A percentile compares a stretch with the other conserved stretches of the same genome.
These are phyloP conservation scores for Chamaea fasciata DNA, from an alignment of 2,113 vertebrate genomes.

Conservation along the genomic window DNA sequence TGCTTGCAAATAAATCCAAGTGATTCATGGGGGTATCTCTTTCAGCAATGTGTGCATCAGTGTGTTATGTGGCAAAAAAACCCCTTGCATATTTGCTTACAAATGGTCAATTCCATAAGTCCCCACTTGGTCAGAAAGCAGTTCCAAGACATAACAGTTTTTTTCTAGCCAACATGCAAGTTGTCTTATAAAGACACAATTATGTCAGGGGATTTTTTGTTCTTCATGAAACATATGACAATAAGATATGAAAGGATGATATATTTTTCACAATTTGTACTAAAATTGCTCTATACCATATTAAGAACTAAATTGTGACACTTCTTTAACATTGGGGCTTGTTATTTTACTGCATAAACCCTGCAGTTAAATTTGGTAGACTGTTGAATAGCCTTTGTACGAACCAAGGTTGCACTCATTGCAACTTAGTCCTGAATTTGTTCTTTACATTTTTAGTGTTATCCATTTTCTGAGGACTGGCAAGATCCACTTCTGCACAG, in stretches of 20 bases:
- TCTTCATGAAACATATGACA: neutral
- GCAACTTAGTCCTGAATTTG: neutral
- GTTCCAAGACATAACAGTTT: neutral
- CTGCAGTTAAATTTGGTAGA: neutral
- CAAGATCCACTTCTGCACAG: neutral
- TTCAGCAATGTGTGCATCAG: neutral
- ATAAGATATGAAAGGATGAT: neutral
- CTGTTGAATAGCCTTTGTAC: neutral
- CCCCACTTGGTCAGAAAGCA: neutral
- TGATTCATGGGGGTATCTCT: neutral
- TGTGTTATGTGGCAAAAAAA: neutral
- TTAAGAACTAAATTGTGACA: neutral
- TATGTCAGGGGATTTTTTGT: neutral
- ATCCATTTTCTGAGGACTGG: neutral
- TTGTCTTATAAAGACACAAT: neutral
- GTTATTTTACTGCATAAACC: neutral
- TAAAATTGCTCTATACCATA: neutral
- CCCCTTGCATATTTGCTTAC: neutral
- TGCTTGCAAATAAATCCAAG: slow-evolving; percentile 19
- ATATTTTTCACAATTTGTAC: neutral
- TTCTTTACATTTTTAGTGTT: neutral
- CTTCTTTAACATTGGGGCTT: neutral
- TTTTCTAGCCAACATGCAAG: neutral
- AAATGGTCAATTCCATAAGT: neutral
- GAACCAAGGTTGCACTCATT: neutral